Base-by-base conservation (phyloP, 2,888 invertebrate genomes). In the Acleris sparsana region DNA sequence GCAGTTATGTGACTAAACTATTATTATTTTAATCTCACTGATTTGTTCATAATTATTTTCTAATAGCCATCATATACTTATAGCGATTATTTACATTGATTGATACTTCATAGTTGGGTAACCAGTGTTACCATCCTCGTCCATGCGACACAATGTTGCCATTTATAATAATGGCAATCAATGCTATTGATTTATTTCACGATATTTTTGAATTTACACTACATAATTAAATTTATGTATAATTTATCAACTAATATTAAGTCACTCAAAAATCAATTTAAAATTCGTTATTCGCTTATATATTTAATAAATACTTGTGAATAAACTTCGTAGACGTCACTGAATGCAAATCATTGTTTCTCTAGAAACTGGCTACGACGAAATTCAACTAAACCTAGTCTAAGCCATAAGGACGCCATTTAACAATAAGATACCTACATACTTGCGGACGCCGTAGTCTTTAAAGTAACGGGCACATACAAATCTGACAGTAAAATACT, bases 21-120 rank as follows among this genome's bases (percentile, higher is more conserved):
- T 78, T 72, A 83, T 85, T 78, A 88, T 79, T 86, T 87, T 92
- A 92, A 91, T 92, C 92, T 92, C 92, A 92, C 92, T 91, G 87
- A 85, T 85, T 87, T 78, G 48, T 89, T 88, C 89, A 89, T 89
- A 89, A 85, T 88, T 87, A 71, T 75, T 75, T 80, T 79, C 87
- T 84, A 82, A 80, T 89, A 89, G 86, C 86, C 6, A 82, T 86
- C 80, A 83, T 86, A 82, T 86, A 83, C 80, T 82, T 87, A 84
- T 81, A 86, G 87, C 86, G 73, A 85, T 82, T 88, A 89, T 92
- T 85, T 91, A 91, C 90, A 92, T 60, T 79, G 73, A 39, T 25
- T 70, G 71, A 72, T 85, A 83, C 76, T 72, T 69, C 18, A 53
- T 53, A 59, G 18, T 62, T 43, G 55, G 61, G 58, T 55, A 62